Base-by-base conservation (phyloP, 2,797 vertebrate genomes). In the Hydrophis major region DNA sequence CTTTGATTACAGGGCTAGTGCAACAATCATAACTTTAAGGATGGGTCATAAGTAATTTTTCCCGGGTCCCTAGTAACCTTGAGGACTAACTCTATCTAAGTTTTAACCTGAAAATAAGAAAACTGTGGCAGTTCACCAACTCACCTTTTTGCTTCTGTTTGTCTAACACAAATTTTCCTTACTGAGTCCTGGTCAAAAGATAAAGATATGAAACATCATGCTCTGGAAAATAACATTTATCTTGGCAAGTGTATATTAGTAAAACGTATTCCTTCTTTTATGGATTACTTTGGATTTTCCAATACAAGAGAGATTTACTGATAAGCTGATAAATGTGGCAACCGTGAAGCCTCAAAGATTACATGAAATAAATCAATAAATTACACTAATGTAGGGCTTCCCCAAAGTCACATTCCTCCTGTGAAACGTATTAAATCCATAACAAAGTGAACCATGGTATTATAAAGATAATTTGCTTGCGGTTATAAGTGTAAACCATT, bases 101-200 rank as follows among this genome's bases (percentile, higher is more conserved):
- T 47, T 83, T 83, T 83, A 47, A 83, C 10, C 20, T 83, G 22
- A 20, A 83, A 83, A 47, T 83, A 83, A 47, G 22, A 47, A 83
- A 25, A 47, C 20, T 47, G 20, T 47, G 42, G 10, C 22, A 83
- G 10, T 83, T 83, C 10, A 83, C 78, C 22, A 83, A 83, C 98
- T 97, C 96, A 99, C 98, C 98, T 98, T 63, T 96, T 91, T 94
- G 74, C 69, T 86, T 95, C 96, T 66, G 97, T 95, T 83, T 98
- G 97, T 4, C 96, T 97, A 95, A 99, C 94, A 96, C 94, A 97
- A 92, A 98, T 96, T 94, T 98, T 99, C 95, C 97, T 92, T 96
- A 99, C 93, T 42, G 97, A 97, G 59, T 97, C 97, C 98, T 99
- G 93, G 89, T 7, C 90, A 96, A 92, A 94, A 95, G 86, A 94